phyloP scores from a whole-genome alignment of 2,113 vertebrate species.

The Peromyscus polionotus region DNA sequence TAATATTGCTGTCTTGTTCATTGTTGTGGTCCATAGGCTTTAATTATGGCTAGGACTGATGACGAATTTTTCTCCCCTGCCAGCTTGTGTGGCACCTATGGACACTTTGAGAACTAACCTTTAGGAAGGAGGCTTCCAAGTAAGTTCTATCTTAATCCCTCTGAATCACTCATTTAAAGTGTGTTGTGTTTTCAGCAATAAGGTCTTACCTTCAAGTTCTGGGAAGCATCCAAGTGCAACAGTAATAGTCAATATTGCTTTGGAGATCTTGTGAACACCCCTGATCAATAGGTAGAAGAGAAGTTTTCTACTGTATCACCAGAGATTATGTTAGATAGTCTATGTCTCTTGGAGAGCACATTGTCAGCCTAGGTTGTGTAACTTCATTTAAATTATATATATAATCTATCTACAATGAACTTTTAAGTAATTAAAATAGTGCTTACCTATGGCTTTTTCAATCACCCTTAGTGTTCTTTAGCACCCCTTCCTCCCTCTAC shows the following conservation, averaged over 20 bases:
- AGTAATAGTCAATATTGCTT: not conserved
- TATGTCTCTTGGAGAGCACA: not conserved
- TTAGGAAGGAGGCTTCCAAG: not conserved
- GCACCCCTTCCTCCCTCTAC: not conserved
- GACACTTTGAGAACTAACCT: not conserved
- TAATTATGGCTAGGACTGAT: not conserved
- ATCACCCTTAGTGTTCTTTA: not conserved
- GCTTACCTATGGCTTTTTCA: not conserved
- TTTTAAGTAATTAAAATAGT: not conserved
- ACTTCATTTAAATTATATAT: not conserved
- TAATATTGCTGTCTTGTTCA: not conserved
- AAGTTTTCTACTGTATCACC: not conserved
- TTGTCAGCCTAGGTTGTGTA: not conserved
- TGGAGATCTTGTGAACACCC: not conserved
- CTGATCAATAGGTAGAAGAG: not conserved
- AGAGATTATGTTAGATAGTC: no score
- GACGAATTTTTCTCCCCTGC: not conserved
- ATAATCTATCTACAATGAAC: not conserved
- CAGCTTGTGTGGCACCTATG: not conserved
- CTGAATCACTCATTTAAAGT: not conserved
- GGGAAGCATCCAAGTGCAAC: not conserved
- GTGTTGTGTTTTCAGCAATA: not conserved
- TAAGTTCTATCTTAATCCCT: not conserved
- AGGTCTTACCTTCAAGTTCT: not conserved
- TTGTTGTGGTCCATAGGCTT: not conserved